Percentiles rank a stretch among this genome's conserved stretches.
Evolutionary conservation across 2,888 invertebrate species (phyloP).

Genomic region (Artemia sp.): DNA sequence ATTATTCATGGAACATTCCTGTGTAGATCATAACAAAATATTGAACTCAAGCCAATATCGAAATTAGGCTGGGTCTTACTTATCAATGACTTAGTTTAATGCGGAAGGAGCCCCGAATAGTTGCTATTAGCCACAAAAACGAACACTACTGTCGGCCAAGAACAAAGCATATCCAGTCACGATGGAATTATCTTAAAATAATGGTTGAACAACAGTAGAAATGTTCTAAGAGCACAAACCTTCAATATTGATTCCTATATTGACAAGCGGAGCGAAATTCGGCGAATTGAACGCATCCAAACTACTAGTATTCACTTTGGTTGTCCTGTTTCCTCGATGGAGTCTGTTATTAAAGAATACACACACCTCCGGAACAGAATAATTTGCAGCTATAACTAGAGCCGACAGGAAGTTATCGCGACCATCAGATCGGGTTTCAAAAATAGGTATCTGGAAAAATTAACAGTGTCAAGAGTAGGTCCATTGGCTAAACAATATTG

Average conservation of each 20-base stretch:
- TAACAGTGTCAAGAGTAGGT: neutral
- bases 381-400: conserved; percentile 69
- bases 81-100: too few relatives aligned
- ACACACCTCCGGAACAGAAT: conserved; percentile 79
- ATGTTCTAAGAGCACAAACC: conserved; percentile 32
- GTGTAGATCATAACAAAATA: too few relatives aligned
- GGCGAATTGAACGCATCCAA: conserved; percentile 71
- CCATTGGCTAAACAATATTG: too few relatives aligned
- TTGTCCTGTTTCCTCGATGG: conserved; percentile 70
- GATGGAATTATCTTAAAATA: neutral
- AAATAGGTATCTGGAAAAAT: conserved; percentile 59
- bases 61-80: too few relatives aligned
- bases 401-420: conserved; percentile 80
- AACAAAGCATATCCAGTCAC: too few relatives aligned
- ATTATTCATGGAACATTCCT: too few relatives aligned
- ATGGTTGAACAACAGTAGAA: neutral
- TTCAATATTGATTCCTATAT: conserved; percentile 60
- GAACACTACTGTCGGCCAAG: too few relatives aligned
- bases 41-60: too few relatives aligned
- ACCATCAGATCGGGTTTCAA: conserved; percentile 82
- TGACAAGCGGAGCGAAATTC: conserved; percentile 63
- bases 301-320: conserved; percentile 52
- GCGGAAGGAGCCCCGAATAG: too few relatives aligned
- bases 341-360: conserved; percentile 75
- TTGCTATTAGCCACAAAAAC: too few relatives aligned